Percentiles rank a stretch among this genome's conserved stretches.
These are phyloP conservation scores for Gibbula magus DNA, from an alignment of 2,888 invertebrate species.

Conservation along the genomic window DNA sequence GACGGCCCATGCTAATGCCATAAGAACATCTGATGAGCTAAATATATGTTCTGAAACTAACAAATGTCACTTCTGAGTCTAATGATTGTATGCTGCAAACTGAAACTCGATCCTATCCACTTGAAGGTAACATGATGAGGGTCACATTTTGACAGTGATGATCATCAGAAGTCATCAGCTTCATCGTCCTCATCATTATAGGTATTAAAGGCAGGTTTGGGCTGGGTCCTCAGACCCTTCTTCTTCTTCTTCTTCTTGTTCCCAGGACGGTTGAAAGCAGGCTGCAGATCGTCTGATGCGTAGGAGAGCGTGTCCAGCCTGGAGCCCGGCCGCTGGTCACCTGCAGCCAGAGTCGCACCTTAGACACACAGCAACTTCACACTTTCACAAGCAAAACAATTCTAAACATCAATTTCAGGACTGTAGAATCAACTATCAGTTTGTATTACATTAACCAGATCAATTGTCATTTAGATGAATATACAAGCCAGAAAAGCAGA, in stretches of 20 bases:
- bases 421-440: too few species aligned
- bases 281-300: neutral
- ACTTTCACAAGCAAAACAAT: neutral
- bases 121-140: too few species aligned
- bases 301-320: neutral
- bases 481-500: too few species aligned
- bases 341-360: neutral
- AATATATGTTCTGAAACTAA: too few species aligned
- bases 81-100: too few species aligned
- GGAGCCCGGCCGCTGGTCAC: neutral
- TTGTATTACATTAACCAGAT: too few species aligned
- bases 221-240: neutral
- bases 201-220: neutral
- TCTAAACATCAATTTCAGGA: neutral
- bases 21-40: too few species aligned
- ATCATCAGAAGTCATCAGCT: neutral
- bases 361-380: neutral
- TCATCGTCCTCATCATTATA: neutral
- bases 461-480: too few species aligned
- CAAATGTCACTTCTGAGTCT: too few species aligned
- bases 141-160: too few species aligned
- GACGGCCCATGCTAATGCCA: too few species aligned
- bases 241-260: neutral
- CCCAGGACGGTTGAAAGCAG: neutral
- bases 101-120: too few species aligned